Evolutionary conservation across 2,888 invertebrate species (phyloP).

Genomic region (Hedychridium roseum): DNA sequence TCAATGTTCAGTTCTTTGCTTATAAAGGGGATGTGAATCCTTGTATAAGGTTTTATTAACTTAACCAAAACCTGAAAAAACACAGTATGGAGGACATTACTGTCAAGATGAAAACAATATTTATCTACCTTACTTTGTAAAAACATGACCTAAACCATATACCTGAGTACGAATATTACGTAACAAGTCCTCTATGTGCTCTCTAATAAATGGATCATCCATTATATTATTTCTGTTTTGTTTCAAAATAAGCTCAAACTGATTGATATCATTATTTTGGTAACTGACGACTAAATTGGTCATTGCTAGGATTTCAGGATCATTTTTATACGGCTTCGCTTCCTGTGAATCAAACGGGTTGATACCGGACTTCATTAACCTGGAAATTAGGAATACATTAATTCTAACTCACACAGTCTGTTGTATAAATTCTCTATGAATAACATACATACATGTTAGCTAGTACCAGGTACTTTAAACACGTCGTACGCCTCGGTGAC

Average conservation of each 20-base stretch:
- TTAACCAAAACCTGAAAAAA: constrained; percentile 88
- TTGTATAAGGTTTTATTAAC: constrained; percentile 96
- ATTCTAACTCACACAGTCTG: neutral
- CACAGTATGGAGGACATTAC: constrained; percentile 4
- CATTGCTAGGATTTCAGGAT: constrained; percentile 99
- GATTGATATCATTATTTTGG: constrained; percentile 98
- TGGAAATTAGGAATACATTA: constrained; percentile 54
- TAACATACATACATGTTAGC: constrained; percentile 88
- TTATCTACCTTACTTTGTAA: constrained; percentile 50
- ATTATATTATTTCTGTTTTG: constrained; percentile 95
- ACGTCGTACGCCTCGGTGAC: constrained; percentile 94
- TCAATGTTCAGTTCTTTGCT: constrained; percentile 94
- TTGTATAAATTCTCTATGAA: constrained; percentile 2
- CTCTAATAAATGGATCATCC: constrained; percentile 98
- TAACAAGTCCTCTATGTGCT: constrained; percentile 97
- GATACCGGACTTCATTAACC: constrained; percentile 99
- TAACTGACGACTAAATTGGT: constrained; percentile 97
- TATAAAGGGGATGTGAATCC: constrained; percentile 97
- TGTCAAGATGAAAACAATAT: neutral
- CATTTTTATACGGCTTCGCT: constrained; percentile 99
- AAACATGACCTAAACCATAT: constrained; percentile 7
- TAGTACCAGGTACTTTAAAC: constrained; percentile 95
- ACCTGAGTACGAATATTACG: constrained; percentile 88
- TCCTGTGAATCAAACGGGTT: constrained; percentile 99
- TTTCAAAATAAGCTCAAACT: constrained; percentile 95